Base-by-base conservation (phyloP, 2,888 invertebrate species). In the Sphinx pinastri region DNA sequence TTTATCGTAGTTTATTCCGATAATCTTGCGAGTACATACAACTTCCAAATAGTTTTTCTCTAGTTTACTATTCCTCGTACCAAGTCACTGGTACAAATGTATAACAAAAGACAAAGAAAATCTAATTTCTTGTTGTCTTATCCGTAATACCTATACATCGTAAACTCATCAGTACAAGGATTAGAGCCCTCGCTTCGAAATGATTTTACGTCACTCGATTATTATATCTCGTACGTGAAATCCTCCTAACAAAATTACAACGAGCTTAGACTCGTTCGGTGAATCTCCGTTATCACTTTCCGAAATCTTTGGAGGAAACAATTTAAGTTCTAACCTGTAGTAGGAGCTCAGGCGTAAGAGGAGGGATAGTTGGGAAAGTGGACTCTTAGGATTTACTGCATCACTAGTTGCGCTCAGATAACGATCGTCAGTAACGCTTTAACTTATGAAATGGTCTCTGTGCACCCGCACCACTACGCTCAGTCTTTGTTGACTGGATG, bases 371-470 rank as follows among this genome's bases (percentile, higher is more conserved):
- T 88, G 80, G 82, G 75, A 86, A 88, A 69, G 69, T 85, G 86
- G 83, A 84, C 88, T 85, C 84, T 81, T 81, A 88, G 89, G 88
- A 91, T 92, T 92, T 88, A 89, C 87, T 86, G 87, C 90, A 88
- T 91, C 90, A 92, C 91, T 90, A 92, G 88, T 92, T 89, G 86
- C 88, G 82, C 86, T 81, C 82, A 86, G 87, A 90, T 90, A 90
- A 88, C 90, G 88, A 89, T 89, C 88, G 82, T 86, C 86, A 82
- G 86, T 84, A 83, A 84, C 83, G 86, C 83, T 88, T 82, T 87
- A 88, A 91, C 89, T 90, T 91, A 91, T 89, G 88, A 91, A 90
- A 91, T 88, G 84, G 87, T 88, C 85, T 86, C 87, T 89, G 88
- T 89, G 85, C 82, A 79, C 77, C 76, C 73, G 55, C 55, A 74